phyloP scores from a whole-genome alignment of 2,888 invertebrate species.

The Troides aeacus region DNA sequence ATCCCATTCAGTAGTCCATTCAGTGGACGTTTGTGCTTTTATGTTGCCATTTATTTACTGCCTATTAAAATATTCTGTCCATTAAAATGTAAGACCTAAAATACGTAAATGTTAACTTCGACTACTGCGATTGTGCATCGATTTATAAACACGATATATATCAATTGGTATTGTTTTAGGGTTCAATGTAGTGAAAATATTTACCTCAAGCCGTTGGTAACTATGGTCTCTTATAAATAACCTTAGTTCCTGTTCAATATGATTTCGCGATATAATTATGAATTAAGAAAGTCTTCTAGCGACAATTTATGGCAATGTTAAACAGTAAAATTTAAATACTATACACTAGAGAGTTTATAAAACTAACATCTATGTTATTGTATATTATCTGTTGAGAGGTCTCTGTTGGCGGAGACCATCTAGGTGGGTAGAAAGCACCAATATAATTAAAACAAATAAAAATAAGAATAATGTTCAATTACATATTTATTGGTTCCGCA shows the following conservation, averaged over 20 bases:
- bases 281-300: background rate
- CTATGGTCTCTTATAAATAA: background rate
- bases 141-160: slow-evolving; percentile 11
- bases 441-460: no score
- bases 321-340: background rate
- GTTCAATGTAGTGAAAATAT: slow-evolving; percentile 7
- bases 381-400: no score
- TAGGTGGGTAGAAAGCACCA: no score
- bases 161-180: slow-evolving; percentile 9
- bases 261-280: background rate
- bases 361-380: no score
- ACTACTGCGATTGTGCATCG: slow-evolving; percentile 11
- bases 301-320: background rate
- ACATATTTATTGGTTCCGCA: no score
- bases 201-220: background rate
- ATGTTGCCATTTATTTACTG: slow-evolving; percentile 55
- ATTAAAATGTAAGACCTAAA: slow-evolving; percentile 23
- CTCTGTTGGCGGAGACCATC: no score
- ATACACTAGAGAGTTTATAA: no score
- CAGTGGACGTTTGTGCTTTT: slow-evolving; percentile 50
- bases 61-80: slow-evolving; percentile 34
- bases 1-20: slow-evolving; percentile 46
- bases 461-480: no score
- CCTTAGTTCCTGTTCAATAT: background rate
- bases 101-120: slow-evolving; percentile 16